phyloP scores from a whole-genome alignment of 2,888 invertebrate genomes.

The Nemoura dubitans region DNA sequence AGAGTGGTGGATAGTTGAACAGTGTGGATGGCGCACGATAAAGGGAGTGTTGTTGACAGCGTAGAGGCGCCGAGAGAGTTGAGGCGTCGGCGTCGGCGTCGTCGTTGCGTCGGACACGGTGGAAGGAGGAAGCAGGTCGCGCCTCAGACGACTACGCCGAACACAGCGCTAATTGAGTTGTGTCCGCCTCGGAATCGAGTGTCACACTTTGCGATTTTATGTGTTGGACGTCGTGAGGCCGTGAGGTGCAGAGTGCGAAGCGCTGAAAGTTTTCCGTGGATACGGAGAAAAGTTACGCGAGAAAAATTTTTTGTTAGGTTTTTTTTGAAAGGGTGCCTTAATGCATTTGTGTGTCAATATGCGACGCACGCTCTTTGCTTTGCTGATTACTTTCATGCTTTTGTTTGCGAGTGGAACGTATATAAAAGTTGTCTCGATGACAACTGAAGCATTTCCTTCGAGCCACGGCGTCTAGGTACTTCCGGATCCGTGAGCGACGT shows the following conservation, averaged over 20 bases:
- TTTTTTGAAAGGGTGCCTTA: neutral
- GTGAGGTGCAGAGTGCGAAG: neutral
- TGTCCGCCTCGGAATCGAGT: neutral
- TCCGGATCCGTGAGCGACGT: conserved; percentile 7
- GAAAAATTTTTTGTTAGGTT: neutral
- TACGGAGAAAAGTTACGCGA: neutral
- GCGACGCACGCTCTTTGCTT: neutral
- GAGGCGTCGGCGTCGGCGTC: neutral
- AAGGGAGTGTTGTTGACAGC: neutral
- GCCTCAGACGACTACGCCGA: neutral
- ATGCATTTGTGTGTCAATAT: neutral
- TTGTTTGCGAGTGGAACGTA: neutral
- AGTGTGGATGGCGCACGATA: neutral
- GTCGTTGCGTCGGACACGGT: neutral
- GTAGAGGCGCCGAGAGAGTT: no score
- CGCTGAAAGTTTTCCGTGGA: neutral
- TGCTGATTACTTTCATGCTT: neutral
- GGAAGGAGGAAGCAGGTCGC: neutral
- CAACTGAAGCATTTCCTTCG: neutral
- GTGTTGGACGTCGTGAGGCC: neutral
- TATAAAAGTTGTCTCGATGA: neutral
- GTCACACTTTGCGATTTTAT: conserved; percentile 12
- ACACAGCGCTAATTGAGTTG: neutral
- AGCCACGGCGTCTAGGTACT: neutral
- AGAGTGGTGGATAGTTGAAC: neutral